phyloP scores from a whole-genome alignment of 2,888 invertebrate species.

The Neoitamus cyanurus region DNA sequence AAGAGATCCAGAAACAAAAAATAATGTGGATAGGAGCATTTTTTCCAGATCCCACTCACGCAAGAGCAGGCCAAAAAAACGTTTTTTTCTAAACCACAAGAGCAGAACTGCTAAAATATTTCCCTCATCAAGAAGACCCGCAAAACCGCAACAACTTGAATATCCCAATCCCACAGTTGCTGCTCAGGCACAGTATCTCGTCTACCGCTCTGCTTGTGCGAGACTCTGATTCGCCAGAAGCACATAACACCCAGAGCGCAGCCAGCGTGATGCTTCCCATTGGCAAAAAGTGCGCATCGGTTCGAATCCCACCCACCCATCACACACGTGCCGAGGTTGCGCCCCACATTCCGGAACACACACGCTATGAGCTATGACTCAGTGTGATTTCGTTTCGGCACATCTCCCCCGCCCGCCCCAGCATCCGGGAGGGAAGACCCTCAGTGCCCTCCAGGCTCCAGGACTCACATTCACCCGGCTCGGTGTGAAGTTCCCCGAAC shows the following conservation, averaged over 20 bases:
- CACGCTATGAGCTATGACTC: neutral
- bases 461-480: neutral
- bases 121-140: neutral
- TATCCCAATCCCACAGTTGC: too few relatives aligned
- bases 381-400: neutral
- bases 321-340: neutral
- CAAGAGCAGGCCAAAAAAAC: too few relatives aligned
- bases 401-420: neutral
- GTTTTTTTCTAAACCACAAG: too few relatives aligned
- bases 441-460: neutral
- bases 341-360: neutral
- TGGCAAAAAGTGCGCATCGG: slow-evolving; percentile 22
- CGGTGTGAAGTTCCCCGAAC: neutral
- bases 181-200: neutral
- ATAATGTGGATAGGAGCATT: too few relatives aligned
- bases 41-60: too few relatives aligned
- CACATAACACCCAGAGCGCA: slow-evolving; percentile 8
- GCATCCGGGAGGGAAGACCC: neutral
- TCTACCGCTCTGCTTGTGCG: slow-evolving; percentile 4
- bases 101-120: too few relatives aligned
- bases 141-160: neutral
- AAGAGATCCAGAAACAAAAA: too few relatives aligned
- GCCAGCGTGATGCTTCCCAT: neutral
- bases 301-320: slow-evolving; percentile 27
- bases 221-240: slow-evolving; percentile 12